Evolutionary conservation across 2,113 vertebrate genomes (phyloP), one percentile per base, ranked within the genome.

Genomic region (Paratilapia polleni): DNA sequence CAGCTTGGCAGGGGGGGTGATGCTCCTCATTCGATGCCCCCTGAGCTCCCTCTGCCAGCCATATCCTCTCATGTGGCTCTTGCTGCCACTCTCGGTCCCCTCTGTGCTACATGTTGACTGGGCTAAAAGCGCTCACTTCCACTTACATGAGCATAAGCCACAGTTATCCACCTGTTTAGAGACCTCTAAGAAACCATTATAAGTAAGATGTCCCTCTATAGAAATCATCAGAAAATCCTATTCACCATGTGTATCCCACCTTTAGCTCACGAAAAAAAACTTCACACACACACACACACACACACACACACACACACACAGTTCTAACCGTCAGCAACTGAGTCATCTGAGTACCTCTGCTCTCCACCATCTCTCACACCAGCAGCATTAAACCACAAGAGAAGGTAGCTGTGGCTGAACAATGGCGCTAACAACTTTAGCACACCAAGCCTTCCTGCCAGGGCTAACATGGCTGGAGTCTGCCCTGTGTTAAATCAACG

Each of bases 91-190:
- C 77, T 77, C 60, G 63, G 68, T 57, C 63, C 81, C 47, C 70
- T n/a, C 70, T 80, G 74, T 78, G 34, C 41, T 86, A 85, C 92
- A 88, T 92, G 94, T 91, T 92, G 90, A 92, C 90, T 88, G 83
- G 73, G 84, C 80, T 83, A 83, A 92, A 93, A 91, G 80, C 84
- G 70, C 87, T 78, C 87, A 89, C 83, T 81, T 80, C 73, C 76
- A 13, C 58, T 73, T 38, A 11, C 79, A 86, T 81, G 87, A 94
- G 66, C 79, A 61, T 77, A 76, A 77, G 74, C 80, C 77, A 66
- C 84, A 88, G 86, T 87, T 58, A 77, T 80, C 78, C 52, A 12
- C 19, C 66, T 20, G 56, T 36, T 74, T 79, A 54, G 62, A 81
- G 62, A 20, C 62, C 57, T 82, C 74, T 68, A 83, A 83, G 89